phyloP scores from a whole-genome alignment of 2,888 invertebrate genomes.

The Archips crataeganus region DNA sequence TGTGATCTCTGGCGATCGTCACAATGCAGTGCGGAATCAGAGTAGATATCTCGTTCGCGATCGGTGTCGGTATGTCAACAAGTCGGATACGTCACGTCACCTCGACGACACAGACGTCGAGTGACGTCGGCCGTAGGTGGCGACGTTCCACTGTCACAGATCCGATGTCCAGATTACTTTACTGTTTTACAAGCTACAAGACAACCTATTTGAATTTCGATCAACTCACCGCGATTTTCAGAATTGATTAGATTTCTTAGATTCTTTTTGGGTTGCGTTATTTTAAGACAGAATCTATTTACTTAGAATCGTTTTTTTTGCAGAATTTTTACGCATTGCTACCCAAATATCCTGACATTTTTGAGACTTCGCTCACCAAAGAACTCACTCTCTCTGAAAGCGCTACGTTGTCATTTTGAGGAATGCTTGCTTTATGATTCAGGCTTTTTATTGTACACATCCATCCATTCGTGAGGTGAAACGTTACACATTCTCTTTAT shows the following conservation, averaged over 20 bases:
- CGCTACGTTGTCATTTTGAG: constrained; percentile 47
- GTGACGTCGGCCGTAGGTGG: constrained; percentile 50
- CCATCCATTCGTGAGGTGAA: constrained; percentile 64
- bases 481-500: constrained; percentile 77
- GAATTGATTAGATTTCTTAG: constrained; percentile 24
- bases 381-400: neutral
- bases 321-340: neutral
- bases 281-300: neutral
- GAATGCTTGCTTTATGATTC: constrained; percentile 41
- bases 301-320: neutral
- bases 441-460: constrained; percentile 50
- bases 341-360: neutral
- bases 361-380: neutral
- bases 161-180: constrained; percentile 65
- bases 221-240: constrained; percentile 51
- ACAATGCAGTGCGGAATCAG: constrained; percentile 66
- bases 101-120: constrained; percentile 53
- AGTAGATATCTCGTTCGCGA: constrained; percentile 72
- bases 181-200: constrained; percentile 66
- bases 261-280: constrained; percentile 8
- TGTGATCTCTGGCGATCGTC: constrained; percentile 56
- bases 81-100: constrained; percentile 52
- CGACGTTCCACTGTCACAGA: constrained; percentile 53
- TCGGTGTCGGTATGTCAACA: constrained; percentile 61
- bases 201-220: constrained; percentile 74